Evolutionary conservation across 1,140 invertebrate species (phyloP).

Genomic region (Drosophila nasuta): DNA sequence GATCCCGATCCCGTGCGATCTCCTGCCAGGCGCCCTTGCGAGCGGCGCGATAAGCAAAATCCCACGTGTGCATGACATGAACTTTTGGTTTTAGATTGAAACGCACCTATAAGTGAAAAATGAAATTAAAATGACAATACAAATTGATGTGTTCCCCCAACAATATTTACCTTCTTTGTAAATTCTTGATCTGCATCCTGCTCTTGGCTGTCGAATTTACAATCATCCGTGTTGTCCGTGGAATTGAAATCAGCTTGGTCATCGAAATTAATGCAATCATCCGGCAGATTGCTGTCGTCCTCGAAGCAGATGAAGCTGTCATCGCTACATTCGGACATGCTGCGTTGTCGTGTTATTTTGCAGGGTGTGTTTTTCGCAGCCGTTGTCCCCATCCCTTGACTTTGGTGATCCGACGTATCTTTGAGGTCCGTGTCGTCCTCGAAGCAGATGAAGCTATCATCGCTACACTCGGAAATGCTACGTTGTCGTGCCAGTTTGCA

Average conservation of each 20-base stretch:
- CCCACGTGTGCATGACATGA: conserved; percentile 88
- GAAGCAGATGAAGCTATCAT: conserved; percentile 78
- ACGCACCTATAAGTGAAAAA: conserved; percentile 86
- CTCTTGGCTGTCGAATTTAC: conserved; percentile 34
- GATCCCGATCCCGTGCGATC: conserved; percentile 86
- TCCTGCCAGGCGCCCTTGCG: conserved; percentile 88
- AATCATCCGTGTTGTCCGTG: conserved; percentile 35
- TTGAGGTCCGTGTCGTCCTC: conserved; percentile 34
- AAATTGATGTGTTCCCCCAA: background rate
- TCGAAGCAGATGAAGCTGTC: conserved; percentile 78
- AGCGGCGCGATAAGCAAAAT: conserved; percentile 88
- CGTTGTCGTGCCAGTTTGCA: conserved; percentile 53
- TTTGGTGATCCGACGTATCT: conserved; percentile 36
- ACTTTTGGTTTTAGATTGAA: conserved; percentile 86
- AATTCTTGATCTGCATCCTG: conserved; percentile 27
- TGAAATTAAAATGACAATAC: background rate
- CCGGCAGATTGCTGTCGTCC: conserved; percentile 45
- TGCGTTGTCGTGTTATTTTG: conserved; percentile 57
- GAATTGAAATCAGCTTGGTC: conserved; percentile 22
- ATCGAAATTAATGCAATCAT: conserved; percentile 10
- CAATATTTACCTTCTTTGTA: conserved; percentile 61
- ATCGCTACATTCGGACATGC: conserved; percentile 73
- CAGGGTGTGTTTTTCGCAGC: background rate
- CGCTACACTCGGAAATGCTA: conserved; percentile 73
- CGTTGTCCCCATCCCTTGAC: background rate